phyloP scores from a whole-genome alignment of 2,797 vertebrate genomes.

The Parauchenoglanis punctatus region DNA sequence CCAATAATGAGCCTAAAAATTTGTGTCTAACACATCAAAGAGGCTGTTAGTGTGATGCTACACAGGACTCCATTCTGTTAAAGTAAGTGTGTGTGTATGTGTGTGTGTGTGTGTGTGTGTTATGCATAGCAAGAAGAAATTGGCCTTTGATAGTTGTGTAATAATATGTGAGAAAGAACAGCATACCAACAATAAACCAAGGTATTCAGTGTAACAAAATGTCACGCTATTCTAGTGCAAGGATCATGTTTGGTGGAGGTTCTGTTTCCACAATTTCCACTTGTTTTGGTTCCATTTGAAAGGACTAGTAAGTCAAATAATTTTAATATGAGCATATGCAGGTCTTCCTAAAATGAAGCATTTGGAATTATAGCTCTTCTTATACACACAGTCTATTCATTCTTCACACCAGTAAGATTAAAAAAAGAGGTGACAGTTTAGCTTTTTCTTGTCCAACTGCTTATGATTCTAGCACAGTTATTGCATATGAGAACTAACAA shows the following conservation, averaged over 20 bases:
- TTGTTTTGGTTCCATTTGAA: not conserved
- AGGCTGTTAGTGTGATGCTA: conserved; percentile 30
- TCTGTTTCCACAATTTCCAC: not conserved
- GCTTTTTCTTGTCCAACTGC: not conserved
- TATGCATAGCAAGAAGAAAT: not conserved
- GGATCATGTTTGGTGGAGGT: not conserved
- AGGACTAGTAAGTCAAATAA: not conserved
- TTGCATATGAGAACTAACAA: not conserved
- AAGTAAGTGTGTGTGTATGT: conserved; percentile 8
- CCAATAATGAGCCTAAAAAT: conserved; percentile 31
- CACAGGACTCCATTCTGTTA: conserved; percentile 36
- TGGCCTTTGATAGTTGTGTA: conserved; percentile 12
- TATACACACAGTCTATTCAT: not conserved
- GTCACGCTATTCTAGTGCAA: not conserved
- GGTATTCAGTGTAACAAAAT: not conserved
- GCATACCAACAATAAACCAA: not conserved
- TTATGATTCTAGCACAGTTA: not conserved
- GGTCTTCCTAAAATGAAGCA: conserved; percentile 4
- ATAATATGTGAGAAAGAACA: conserved; percentile 38
- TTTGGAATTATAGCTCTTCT: not conserved
- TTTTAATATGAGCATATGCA: conserved; percentile 14
- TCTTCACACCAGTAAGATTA: not conserved
- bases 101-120: not conserved
- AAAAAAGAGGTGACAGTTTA: not conserved
- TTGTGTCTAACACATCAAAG: conserved; percentile 45